phyloP scores from a whole-genome alignment of 1,140 invertebrate genomes.

The Drosophila carrolli region DNA sequence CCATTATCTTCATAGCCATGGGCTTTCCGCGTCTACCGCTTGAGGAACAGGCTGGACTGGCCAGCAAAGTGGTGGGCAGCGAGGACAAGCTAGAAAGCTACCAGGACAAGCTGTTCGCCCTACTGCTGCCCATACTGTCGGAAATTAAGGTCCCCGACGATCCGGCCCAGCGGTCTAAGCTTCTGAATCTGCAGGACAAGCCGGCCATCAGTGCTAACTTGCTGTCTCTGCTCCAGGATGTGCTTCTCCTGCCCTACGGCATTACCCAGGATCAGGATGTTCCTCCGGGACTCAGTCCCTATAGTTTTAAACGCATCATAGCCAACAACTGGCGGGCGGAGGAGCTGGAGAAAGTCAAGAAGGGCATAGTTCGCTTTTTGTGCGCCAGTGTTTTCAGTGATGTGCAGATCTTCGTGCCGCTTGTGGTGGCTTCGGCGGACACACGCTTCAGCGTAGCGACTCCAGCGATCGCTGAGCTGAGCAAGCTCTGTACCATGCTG shows the following conservation, averaged over 20 bases:
- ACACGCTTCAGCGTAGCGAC: conserved; percentile 87
- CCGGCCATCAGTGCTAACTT: conserved; percentile 86
- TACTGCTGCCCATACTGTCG: conserved; percentile 92
- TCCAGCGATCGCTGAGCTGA: conserved; percentile 78
- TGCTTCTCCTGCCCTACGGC: conserved; percentile 91
- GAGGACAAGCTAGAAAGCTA: conserved; percentile 93
- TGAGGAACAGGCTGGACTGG: conserved; percentile 90
- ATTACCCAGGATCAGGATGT: conserved; percentile 84
- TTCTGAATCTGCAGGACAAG: conserved; percentile 87
- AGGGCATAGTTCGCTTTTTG: conserved; percentile 93
- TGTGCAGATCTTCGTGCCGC: conserved; percentile 90
- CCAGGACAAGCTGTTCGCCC: conserved; percentile 92
- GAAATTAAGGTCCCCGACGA: conserved; percentile 89
- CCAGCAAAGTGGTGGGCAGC: conserved; percentile 91
- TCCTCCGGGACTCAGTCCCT: conserved; percentile 92
- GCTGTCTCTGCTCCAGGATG: conserved; percentile 91
- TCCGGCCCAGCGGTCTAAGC: conserved; percentile 87
- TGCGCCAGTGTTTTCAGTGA: conserved; percentile 91
- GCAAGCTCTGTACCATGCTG: conserved; percentile 87
- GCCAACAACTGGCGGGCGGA: conserved; percentile 91
- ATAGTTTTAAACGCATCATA: conserved; percentile 92
- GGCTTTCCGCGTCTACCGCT: conserved; percentile 93
- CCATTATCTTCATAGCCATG: conserved; percentile 97
- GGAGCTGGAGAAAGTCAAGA: conserved; percentile 92
- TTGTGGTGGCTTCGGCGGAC: conserved; percentile 94